Conservation (phyloP, 2,113 vertebrate species). For the Callionymus lyra region DNA sequence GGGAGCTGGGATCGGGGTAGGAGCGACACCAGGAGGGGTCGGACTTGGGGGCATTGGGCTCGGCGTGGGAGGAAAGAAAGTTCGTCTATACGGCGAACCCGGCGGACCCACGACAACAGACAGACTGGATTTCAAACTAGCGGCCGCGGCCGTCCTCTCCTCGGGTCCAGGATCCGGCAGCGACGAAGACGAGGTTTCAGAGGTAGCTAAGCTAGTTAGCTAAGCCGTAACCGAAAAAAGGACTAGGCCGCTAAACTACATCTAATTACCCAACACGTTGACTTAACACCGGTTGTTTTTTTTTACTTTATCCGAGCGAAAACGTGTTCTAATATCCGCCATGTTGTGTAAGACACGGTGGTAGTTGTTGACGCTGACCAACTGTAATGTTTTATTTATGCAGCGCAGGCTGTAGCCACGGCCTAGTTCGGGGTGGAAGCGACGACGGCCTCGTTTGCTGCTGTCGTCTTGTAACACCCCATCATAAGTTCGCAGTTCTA, state of each 20-base stretch:
- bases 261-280: constrained; percentile 32
- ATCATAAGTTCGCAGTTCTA: constrained; percentile 50
- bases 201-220: constrained; percentile 74
- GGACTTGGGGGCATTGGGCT: constrained; percentile 76
- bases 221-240: constrained; percentile 38
- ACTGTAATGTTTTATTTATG: constrained; percentile 64
- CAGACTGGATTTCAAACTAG: constrained; percentile 86
- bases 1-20: constrained; percentile 77
- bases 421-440: constrained; percentile 67
- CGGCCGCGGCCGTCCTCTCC: constrained; percentile 84
- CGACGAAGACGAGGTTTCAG: constrained; percentile 96
- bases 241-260: constrained; percentile 56
- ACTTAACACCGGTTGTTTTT: constrained; percentile 3
- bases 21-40: constrained; percentile 74
- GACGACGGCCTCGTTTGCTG: constrained; percentile 59
- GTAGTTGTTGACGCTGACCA: constrained; percentile 25
- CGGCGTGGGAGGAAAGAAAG: constrained; percentile 75
- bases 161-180: constrained; percentile 86
- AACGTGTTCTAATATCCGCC: constrained; percentile 8
- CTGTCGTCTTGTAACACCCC: constrained; percentile 51
- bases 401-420: constrained; percentile 58
- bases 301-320: constrained; percentile 1
- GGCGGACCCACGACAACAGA: constrained; percentile 77
- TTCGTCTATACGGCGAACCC: constrained; percentile 75
- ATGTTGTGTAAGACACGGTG: constrained; percentile 22